phyloP scores from a whole-genome alignment of 2,113 vertebrate species.

The Prochilodus magdalenae region DNA sequence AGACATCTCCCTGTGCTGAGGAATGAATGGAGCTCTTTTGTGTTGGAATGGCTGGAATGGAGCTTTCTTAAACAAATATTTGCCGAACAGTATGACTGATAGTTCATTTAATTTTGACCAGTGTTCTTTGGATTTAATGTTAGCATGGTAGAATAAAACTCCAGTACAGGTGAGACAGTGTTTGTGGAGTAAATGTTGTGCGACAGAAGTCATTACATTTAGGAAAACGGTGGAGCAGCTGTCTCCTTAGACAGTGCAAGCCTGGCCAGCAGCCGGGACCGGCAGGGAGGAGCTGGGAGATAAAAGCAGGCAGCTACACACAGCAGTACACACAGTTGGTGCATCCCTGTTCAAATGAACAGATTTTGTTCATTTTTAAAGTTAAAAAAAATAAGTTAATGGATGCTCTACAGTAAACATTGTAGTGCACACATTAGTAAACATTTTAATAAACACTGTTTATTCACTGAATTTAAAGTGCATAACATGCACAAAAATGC shows the following conservation, averaged over 20 bases:
- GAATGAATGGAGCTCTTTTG: conserved; percentile 21
- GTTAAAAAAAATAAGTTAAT: no score
- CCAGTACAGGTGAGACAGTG: conserved; percentile 16
- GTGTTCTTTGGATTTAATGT: conserved; percentile 31
- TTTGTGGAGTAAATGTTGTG: conserved; percentile 34
- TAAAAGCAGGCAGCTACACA: not conserved
- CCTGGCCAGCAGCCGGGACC: not conserved
- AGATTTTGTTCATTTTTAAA: no score
- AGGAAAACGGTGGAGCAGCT: not conserved
- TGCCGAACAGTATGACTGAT: conserved; percentile 40
- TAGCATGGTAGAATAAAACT: conserved; percentile 29
- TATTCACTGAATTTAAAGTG: no score
- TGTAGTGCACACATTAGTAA: no score
- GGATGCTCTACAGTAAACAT: no score
- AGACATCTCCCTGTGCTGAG: conserved; percentile 49
- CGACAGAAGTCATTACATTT: conserved; percentile 17
- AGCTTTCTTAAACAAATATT: conserved; percentile 28
- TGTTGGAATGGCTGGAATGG: conserved; percentile 7
- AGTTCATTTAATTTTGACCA: conserved; percentile 24
- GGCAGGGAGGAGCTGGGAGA: not conserved
- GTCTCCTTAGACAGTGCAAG: conserved; percentile 1
- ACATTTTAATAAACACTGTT: no score
- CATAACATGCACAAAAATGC: no score
- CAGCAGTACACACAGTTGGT: not conserved
- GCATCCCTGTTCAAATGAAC: no score